Evolutionary conservation across 2,113 vertebrate species (phyloP).

Genomic region (Heterocephalus glaber): DNA sequence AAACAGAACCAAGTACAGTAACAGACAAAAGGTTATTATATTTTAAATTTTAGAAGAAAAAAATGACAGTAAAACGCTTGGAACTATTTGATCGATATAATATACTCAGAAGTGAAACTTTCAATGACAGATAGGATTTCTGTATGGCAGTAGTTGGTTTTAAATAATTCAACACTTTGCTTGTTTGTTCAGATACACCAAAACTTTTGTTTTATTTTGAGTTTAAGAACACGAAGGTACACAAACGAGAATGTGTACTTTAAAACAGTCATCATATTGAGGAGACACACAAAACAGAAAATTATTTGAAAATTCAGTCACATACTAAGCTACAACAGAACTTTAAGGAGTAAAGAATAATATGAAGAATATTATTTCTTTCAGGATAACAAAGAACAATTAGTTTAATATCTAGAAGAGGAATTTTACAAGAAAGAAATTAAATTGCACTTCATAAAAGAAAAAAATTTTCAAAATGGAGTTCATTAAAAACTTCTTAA

Average conservation of each 20-base stretch:
- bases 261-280: background rate
- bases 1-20: background rate
- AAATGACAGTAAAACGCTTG: background rate
- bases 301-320: background rate
- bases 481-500: background rate
- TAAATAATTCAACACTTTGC: background rate
- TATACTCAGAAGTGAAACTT: background rate
- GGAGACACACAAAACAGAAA: background rate
- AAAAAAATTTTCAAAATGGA: background rate
- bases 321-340: background rate
- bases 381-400: background rate
- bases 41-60: constrained; percentile 16
- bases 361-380: background rate
- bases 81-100: background rate
- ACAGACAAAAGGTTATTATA: background rate
- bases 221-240: background rate
- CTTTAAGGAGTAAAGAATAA: background rate
- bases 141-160: background rate
- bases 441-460: background rate
- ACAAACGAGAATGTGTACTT: background rate
- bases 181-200: background rate
- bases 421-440: background rate
- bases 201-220: background rate
- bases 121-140: background rate
- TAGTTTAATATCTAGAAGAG: background rate